A percentile compares a stretch with the other conserved stretches of the same genome.
Evolutionary conservation across 2,888 invertebrate genomes (phyloP).

Genomic region (Pseudococcus longispinus): DNA sequence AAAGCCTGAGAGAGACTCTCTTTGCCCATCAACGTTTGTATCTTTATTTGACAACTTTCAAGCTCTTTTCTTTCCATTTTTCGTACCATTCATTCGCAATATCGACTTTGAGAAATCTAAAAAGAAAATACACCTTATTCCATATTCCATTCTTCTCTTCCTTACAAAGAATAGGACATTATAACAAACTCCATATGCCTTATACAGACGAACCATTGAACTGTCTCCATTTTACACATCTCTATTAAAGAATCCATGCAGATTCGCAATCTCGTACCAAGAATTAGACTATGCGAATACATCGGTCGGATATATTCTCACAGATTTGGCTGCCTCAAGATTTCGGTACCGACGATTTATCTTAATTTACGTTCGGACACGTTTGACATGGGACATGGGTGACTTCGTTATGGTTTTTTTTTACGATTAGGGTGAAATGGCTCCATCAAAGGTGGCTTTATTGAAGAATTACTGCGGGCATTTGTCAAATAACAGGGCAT

Average conservation of each 20-base stretch:
- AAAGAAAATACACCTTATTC: background rate
- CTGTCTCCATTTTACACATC: background rate
- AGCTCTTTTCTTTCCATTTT: background rate
- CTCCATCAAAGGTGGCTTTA: background rate
- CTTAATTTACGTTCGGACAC: slow-evolving; percentile 18
- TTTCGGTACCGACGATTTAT: background rate
- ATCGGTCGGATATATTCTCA: background rate
- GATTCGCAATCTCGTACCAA: background rate
- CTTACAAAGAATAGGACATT: background rate
- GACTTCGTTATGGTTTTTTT: background rate
- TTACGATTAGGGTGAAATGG: slow-evolving; percentile 12
- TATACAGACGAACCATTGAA: slow-evolving; percentile 11
- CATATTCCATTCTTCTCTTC: background rate
- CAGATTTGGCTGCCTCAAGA: background rate
- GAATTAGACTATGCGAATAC: background rate
- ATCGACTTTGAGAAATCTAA: background rate
- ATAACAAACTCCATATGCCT: background rate
- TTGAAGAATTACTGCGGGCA: background rate
- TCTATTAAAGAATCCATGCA: background rate
- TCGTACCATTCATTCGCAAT: background rate
- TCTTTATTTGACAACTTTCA: background rate
- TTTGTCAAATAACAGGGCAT: slow-evolving; percentile 52
- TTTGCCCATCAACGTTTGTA: background rate
- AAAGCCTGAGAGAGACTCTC: too few relatives aligned
- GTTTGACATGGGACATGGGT: slow-evolving; percentile 11